phyloP scores from a whole-genome alignment of 1,140 invertebrate species.

The Lordiphosa stackelbergi region DNA sequence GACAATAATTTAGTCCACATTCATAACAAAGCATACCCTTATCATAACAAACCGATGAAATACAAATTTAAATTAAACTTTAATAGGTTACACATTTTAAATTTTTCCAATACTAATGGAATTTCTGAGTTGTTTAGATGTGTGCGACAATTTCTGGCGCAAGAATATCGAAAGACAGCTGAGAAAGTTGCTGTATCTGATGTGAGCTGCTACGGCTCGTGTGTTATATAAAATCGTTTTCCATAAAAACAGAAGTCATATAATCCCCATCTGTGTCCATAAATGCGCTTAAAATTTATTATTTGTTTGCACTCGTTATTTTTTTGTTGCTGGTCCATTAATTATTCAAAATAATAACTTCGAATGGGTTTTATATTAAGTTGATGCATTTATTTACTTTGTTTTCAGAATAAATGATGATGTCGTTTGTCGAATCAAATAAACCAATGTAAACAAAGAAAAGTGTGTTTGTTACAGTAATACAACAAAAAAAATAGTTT shows the following conservation, averaged over 20 bases:
- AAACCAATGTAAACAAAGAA: conserved; percentile 16
- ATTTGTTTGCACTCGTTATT: not conserved
- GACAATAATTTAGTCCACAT: too few species aligned
- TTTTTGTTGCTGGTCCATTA: too few species aligned
- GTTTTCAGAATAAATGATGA: conserved; percentile 7
- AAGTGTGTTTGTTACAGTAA: conserved; percentile 25
- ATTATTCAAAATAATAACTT: conserved; percentile 13
- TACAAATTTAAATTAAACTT: too few species aligned
- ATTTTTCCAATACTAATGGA: too few species aligned
- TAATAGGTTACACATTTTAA: too few species aligned
- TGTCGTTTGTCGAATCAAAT: conserved; percentile 1
- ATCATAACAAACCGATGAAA: too few species aligned
- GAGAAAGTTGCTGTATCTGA: too few species aligned
- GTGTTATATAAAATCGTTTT: not conserved
- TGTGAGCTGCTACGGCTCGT: too few species aligned
- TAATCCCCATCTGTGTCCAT: not conserved
- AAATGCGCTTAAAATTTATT: not conserved
- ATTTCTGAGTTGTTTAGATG: too few species aligned
- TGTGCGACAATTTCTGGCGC: too few species aligned
- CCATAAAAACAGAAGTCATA: not conserved
- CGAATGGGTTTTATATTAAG: conserved; percentile 15
- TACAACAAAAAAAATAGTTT: not conserved
- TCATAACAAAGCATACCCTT: too few species aligned
- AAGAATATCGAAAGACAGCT: too few species aligned
- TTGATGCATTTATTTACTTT: conserved; percentile 40